A percentile compares a stretch with the other conserved stretches of the same genome.
Evolutionary conservation across 2,797 vertebrate species (phyloP).

Genomic region (Lophotriccus pileatus): DNA sequence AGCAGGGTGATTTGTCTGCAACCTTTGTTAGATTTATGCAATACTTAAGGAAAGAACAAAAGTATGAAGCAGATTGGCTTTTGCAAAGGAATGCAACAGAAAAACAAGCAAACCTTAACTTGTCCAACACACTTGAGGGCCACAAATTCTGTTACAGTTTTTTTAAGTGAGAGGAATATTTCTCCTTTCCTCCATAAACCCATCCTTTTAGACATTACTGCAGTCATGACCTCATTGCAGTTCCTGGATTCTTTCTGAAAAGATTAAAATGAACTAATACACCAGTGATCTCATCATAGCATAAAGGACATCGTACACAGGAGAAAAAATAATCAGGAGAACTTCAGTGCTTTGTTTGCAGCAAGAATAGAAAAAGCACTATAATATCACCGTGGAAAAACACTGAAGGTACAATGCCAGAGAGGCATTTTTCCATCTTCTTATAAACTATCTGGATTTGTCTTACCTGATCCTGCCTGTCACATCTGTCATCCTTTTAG

Average conservation of each 20-base stretch:
- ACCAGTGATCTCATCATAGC: conserved; percentile 37
- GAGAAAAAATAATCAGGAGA: not conserved
- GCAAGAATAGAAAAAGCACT: not conserved
- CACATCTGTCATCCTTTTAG: not conserved
- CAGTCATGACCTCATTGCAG: not conserved
- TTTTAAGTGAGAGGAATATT: not conserved
- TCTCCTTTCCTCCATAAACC: not conserved
- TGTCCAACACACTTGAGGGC: not conserved
- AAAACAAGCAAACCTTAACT: not conserved
- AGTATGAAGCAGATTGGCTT: not conserved
- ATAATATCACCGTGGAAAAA: not conserved
- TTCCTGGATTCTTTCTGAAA: conserved; percentile 19
- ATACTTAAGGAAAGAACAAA: not conserved
- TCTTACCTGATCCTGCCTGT: not conserved
- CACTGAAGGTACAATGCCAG: not conserved
- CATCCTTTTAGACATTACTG: conserved; percentile 30
- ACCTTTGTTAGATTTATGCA: not conserved
- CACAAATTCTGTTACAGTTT: not conserved
- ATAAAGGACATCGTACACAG: not conserved
- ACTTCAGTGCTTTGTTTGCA: not conserved
- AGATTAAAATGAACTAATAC: conserved; percentile 50
- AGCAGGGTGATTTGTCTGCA: not conserved
- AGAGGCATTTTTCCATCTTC: not conserved
- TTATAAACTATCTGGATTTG: not conserved
- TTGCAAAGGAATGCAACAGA: not conserved